Conservation (phyloP, 2,113 vertebrate genomes). For the Nematolebias whitei region DNA sequence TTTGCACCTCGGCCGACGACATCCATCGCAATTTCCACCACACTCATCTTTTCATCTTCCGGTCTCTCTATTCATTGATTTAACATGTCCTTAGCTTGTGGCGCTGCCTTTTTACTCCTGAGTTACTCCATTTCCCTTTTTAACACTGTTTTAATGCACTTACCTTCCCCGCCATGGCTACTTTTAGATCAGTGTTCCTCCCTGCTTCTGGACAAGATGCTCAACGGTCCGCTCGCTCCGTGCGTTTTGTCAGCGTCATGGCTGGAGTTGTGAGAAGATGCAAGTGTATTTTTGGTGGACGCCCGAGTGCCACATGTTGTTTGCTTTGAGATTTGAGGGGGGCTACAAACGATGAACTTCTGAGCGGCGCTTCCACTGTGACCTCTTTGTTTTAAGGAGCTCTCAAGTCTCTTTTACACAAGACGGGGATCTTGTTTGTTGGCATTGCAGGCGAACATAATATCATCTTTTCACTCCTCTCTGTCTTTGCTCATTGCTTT, state of each 20-base stretch:
- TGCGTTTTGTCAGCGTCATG: conserved; percentile 60
- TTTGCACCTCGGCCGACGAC: conserved; percentile 29
- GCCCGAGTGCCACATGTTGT: conserved; percentile 17
- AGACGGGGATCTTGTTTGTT: conserved; percentile 58
- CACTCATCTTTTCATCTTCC: conserved; percentile 22
- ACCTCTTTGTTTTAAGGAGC: conserved; percentile 56
- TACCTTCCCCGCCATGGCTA: background rate
- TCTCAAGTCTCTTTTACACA: conserved; percentile 47
- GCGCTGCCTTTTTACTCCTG: conserved; percentile 16
- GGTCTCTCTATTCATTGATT: conserved; percentile 31
- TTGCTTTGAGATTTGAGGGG: conserved; percentile 34
- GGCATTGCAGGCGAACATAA: conserved; percentile 54
- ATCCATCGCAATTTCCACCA: conserved; percentile 11
- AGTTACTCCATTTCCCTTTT: conserved; percentile 27
- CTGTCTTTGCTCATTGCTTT: conserved; percentile 31
- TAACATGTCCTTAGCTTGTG: conserved; percentile 10
- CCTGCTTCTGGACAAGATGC: conserved; percentile 26
- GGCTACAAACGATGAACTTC: conserved; percentile 43
- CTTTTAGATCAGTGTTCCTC: conserved; percentile 8
- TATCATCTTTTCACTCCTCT: conserved; percentile 41
- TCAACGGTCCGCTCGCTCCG: conserved; percentile 37
- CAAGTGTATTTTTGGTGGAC: conserved; percentile 6
- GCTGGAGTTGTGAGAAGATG: conserved; percentile 29
- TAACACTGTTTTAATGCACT: conserved; percentile 11
- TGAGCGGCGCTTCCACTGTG: conserved; percentile 29